Base-by-base conservation (phyloP, 2,888 invertebrate species). In the Drosophila paramelanica region DNA sequence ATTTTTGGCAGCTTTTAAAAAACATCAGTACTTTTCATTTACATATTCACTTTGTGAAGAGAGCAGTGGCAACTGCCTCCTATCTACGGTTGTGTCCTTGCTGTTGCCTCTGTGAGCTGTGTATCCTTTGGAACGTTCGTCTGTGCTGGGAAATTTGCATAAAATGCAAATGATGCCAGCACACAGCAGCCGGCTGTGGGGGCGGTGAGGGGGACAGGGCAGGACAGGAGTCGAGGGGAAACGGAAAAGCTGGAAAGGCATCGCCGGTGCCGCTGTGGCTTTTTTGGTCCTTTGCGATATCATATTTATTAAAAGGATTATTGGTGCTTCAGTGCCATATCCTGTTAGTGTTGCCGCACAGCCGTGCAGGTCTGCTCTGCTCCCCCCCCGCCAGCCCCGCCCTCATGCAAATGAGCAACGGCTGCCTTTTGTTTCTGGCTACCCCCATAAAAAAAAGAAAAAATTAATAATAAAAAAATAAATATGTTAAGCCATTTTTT, bases 261-360 rank as follows among this genome's bases (percentile, higher is more conserved):
- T 46, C 55, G 57, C 41, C 43, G 52, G 49, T 66, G 66, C 67
- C 77, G 65, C 69, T 83, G 79, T 75, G 85, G 89, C 85, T 89
- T 89, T 89, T 88, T 89, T 81, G 89, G 83, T 87, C 89, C 87
- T 87, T 89, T 90, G 88, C 88, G 90, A 90, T 91, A 91, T 90
- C 89, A 90, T 91, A 91, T 91, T 91, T 91, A 90, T 89, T 89
- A 90, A 91, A 91, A 90, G 91, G 90, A 91, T 91, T 91, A 91
- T 91, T 90, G 91, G 87, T 90, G 89, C 87, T 90, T 89, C 82
- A 83, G 89, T 81, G 85, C 69, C 74, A 82, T 85, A 90, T 90
- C 90, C 91, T 91, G 91, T 88, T 82, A 85, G 89, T 89, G 78
- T 70, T 79, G 81, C 72, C 62, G 77, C 46, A 62, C 73, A 73